phyloP scores from a whole-genome alignment of 1,140 invertebrate genomes.

The Oncopodura yosiiana region DNA sequence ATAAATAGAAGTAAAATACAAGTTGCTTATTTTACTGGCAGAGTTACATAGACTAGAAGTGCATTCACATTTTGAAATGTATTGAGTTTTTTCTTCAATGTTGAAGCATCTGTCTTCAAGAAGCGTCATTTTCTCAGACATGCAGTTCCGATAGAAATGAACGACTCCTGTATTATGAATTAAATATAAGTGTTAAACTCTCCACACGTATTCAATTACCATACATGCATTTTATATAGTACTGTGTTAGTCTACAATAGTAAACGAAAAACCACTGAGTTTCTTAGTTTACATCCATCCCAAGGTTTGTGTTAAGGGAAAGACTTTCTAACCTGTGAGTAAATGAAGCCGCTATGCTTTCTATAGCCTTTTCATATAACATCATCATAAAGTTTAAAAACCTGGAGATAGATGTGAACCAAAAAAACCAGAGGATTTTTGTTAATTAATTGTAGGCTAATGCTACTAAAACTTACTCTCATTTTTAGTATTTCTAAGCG shows the following conservation, averaged over 20 bases:
- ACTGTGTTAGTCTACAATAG: too few species aligned
- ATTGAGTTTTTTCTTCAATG: constrained; percentile 3
- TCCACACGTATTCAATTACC: not conserved
- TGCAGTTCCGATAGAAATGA: constrained; percentile 30
- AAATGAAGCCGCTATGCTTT: too few species aligned
- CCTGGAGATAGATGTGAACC: not conserved
- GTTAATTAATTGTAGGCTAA: not conserved
- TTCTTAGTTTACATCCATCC: too few species aligned
- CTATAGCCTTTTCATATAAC: too few species aligned
- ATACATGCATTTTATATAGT: not conserved
- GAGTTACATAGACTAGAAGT: constrained; percentile 23
- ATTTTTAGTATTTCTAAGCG: constrained; percentile 22
- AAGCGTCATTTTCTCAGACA: not conserved
- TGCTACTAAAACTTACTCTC: constrained; percentile 13
- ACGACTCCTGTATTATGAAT: constrained; percentile 16
- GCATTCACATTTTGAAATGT: constrained; percentile 20
- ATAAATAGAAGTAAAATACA: too few species aligned
- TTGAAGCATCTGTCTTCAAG: constrained; percentile 13
- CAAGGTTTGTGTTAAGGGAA: too few species aligned
- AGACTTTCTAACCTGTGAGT: too few species aligned
- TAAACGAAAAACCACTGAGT: too few species aligned
- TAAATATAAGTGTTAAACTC: constrained; percentile 5
- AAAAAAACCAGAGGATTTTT: not conserved
- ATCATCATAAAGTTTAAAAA: not conserved
- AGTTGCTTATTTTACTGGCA: not conserved